Conservation (phyloP, 2,113 vertebrate species). For the Phasianus colchicus region DNA sequence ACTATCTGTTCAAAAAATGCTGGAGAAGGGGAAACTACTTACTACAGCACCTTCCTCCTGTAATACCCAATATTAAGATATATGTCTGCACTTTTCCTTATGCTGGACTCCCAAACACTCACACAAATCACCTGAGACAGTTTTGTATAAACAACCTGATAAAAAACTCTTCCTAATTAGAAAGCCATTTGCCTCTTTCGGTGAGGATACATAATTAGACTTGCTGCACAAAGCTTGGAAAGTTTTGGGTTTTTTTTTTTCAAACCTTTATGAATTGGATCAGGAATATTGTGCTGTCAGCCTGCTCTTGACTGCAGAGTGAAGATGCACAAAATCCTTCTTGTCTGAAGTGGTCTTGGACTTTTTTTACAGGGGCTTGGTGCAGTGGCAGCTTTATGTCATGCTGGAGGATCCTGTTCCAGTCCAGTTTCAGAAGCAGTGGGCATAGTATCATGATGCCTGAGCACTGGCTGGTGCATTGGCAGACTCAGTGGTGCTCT, state of each 20-base stretch:
- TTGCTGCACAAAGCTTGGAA: fast-evolving
- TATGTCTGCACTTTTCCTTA: background rate
- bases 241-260: background rate
- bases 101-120: background rate
- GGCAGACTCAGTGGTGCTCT: fast-evolving
- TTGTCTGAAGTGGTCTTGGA: background rate
- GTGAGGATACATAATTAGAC: background rate
- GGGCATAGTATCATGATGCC: fast-evolving
- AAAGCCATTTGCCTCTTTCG: background rate
- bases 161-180: constrained; percentile 26
- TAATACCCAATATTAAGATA: background rate
- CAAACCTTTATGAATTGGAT: background rate
- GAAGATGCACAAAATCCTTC: background rate
- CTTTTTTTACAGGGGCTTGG: background rate
- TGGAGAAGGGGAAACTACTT: background rate
- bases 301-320: background rate
- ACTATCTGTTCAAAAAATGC: background rate
- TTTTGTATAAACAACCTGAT: background rate
- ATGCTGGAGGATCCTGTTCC: background rate
- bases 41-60: background rate
- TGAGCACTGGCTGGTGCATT: background rate
- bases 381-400: background rate
- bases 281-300: background rate
- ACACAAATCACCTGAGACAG: background rate
- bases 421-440: fast-evolving